Percentiles rank a stretch among this genome's conserved stretches.
Conservation (phyloP, 2,888 invertebrate species). For the Argynnis bischoffii region DNA sequence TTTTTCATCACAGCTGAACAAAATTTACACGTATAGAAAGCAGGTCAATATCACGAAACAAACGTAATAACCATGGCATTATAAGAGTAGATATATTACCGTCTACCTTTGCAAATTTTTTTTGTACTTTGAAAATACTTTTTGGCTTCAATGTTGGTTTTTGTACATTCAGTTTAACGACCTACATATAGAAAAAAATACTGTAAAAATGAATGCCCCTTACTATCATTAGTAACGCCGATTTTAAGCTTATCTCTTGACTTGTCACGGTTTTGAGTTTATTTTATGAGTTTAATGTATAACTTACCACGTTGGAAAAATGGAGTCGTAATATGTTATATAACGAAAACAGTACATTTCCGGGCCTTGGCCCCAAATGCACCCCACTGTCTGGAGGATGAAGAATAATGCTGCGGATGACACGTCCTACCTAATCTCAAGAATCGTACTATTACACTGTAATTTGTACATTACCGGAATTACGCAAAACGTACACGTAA, state of each 20-base stretch:
- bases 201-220: no score
- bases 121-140: no score
- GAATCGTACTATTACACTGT: not conserved
- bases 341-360: constrained; percentile 65
- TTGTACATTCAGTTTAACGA: no score
- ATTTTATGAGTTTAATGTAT: not conserved
- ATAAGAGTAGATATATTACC: constrained; percentile 7
- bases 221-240: no score
- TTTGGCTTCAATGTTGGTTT: no score
- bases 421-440: not conserved
- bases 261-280: no score
- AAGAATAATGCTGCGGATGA: constrained; percentile 53
- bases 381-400: constrained; percentile 57
- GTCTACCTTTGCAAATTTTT: no score
- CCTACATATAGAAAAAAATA: no score
- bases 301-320: constrained; percentile 2
- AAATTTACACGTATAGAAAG: constrained; percentile 59
- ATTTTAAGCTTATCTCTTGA: no score
- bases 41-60: constrained; percentile 59
- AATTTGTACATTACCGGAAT: not conserved
- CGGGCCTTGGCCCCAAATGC: constrained; percentile 73
- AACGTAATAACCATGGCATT: constrained; percentile 13
- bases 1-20: constrained; percentile 43
- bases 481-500: not conserved
- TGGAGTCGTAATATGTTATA: constrained; percentile 18